Conservation (phyloP, 2,888 invertebrate species). For the Drosophila maculinotata region DNA sequence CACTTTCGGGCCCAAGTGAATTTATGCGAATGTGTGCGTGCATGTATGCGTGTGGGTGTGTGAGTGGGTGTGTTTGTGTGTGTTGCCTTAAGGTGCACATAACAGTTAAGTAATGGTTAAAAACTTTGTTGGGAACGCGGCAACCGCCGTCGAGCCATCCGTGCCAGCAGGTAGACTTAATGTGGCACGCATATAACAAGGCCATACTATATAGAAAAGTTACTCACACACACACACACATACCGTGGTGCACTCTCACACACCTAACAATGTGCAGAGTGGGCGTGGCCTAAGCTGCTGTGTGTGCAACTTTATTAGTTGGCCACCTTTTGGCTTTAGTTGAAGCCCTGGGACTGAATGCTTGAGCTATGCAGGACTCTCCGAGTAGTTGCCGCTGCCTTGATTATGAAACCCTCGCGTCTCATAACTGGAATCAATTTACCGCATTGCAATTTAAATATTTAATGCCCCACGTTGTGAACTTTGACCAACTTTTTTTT, state of each 20-base stretch:
- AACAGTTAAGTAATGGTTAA: constrained; percentile 79
- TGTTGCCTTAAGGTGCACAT: constrained; percentile 75
- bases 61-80: too few species aligned
- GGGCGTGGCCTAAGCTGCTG: constrained; percentile 70
- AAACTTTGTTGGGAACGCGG: constrained; percentile 57
- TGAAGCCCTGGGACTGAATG: constrained; percentile 48
- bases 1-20: constrained; percentile 81
- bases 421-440: constrained; percentile 69
- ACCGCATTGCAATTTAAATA: constrained; percentile 54
- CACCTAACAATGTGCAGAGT: constrained; percentile 59
- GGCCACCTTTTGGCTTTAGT: constrained; percentile 66
- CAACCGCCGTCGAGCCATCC: constrained; percentile 32
- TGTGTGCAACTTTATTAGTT: constrained; percentile 70
- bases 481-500: constrained; percentile 22
- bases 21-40: constrained; percentile 48
- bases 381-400: constrained; percentile 30
- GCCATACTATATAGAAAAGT: constrained; percentile 45
- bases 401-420: constrained; percentile 38
- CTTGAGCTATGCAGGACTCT: constrained; percentile 27
- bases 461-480: constrained; percentile 47
- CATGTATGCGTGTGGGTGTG: constrained; percentile 2
- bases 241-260: constrained; percentile 27
- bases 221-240: constrained; percentile 23
- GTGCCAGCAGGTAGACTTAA: constrained; percentile 54
- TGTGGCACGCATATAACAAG: constrained; percentile 58